phyloP scores from a whole-genome alignment of 2,888 invertebrate genomes.

The Pimpla rufipes region DNA sequence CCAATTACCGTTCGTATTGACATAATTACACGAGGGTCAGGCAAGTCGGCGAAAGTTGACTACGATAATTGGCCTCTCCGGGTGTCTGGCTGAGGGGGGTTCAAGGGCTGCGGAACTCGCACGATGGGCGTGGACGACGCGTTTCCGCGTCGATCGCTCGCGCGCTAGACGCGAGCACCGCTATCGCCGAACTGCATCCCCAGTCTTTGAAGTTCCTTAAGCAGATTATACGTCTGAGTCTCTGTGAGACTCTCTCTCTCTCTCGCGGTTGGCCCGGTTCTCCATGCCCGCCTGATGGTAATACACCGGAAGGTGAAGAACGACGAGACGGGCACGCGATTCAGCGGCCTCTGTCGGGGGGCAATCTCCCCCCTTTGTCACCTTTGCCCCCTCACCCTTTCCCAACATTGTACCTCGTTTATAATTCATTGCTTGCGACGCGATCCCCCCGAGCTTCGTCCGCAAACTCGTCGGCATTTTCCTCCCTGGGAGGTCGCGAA shows the following conservation, averaged over 20 bases:
- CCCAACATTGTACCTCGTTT: constrained; percentile 29
- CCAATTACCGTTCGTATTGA: too few relatives aligned
- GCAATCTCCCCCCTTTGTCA: background rate
- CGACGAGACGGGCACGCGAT: constrained; percentile 10
- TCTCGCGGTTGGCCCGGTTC: constrained; percentile 12
- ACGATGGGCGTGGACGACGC: background rate
- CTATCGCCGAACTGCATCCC: constrained; percentile 29
- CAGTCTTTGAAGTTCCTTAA: constrained; percentile 44
- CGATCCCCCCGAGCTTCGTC: constrained; percentile 1
- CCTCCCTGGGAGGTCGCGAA: background rate
- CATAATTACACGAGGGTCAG: background rate
- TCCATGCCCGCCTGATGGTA: constrained; percentile 3
- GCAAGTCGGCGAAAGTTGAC: background rate
- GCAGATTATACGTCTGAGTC: constrained; percentile 50
- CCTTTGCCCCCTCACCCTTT: background rate
- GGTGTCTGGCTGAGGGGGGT: background rate
- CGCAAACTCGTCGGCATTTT: constrained; percentile 6
- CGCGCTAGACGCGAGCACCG: background rate
- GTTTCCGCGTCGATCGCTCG: background rate
- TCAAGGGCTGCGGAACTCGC: too few relatives aligned
- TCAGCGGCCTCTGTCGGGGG: background rate
- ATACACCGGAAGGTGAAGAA: constrained; percentile 14
- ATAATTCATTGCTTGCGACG: constrained; percentile 33
- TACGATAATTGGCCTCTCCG: background rate
- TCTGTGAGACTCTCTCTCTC: constrained; percentile 7